Evolutionary conservation across 2,888 invertebrate genomes (phyloP).

Genomic region (Tryphoninae sp.): DNA sequence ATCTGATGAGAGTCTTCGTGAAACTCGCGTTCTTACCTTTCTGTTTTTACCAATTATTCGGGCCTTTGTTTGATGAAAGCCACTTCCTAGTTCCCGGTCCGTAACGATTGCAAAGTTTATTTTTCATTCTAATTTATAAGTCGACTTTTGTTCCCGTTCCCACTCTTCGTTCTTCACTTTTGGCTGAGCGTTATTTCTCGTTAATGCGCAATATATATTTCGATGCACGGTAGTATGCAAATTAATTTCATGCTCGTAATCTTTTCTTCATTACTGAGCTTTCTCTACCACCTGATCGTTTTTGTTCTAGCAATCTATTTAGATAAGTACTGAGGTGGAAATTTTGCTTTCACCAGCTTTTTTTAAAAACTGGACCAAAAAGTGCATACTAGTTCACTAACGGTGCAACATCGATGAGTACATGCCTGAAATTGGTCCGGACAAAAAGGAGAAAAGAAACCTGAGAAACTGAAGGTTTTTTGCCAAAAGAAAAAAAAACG

Average conservation of each 20-base stretch:
- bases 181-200: neutral
- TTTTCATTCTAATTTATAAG: neutral
- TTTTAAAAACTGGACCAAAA: too few relatives aligned
- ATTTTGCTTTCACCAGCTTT: neutral
- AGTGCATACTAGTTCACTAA: too few relatives aligned
- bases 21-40: neutral
- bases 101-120: neutral
- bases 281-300: slow-evolving; percentile 29
- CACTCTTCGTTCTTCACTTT: neutral
- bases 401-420: too few relatives aligned
- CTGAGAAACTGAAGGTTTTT: too few relatives aligned
- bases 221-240: slow-evolving; percentile 13
- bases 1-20: neutral
- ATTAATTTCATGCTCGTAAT: slow-evolving; percentile 42
- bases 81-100: neutral
- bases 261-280: slow-evolving; percentile 50
- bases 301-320: neutral
- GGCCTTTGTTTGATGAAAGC: neutral
- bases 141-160: neutral
- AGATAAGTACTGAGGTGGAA: neutral
- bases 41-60: neutral
- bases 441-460: too few relatives aligned
- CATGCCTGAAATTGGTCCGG: too few relatives aligned
- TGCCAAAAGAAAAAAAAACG: too few relatives aligned
- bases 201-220: slow-evolving; percentile 20